Evolutionary conservation across 1,140 invertebrate species (phyloP), one percentile per base, ranked within the genome.

Genomic region (Arctopsyche grandis): DNA sequence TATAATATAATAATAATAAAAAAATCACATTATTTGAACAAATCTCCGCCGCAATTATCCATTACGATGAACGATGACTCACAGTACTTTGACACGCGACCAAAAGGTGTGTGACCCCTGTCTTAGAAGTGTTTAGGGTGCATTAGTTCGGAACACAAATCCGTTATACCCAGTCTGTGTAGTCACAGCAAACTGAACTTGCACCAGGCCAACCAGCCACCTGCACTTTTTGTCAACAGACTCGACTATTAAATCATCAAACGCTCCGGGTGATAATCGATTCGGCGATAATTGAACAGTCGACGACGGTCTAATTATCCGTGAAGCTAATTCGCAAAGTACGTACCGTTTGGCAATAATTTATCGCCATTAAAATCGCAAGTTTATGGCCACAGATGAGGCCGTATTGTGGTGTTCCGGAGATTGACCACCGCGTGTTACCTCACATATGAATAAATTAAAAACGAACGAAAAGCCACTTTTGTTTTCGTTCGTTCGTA

Each of bases 401-500:
- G 48, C 14, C 52, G 44, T 48, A 38, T 52, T 19, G 21, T 58
- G 56, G n/a, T 63, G 76, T 77, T 77, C 76, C 76, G 26, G 29
- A 0, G 60, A 56, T 70, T 77, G 76, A 77, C 76, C 76, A 77
- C 76, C n/a, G 69, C 16, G 14, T 26, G 9, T 70, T 76, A 76
- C 74, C n/a, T 63, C 43, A 69, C 66, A 29, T 48, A 26, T 71
- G 75, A 77, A 77, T 77, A 77, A 77, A 77, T 77, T 77, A 77
- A 69, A 10, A 3, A 19, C n/a, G 9, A 3, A 19, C n/a, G 9
- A 29, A 74, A 29, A 46, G 21, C 14, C 63, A 79, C 78, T 79
- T 73, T 79, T 79, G 78, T 73, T 79, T 79, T 79, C 78, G 58
- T 79, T 74, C 29, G 29, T 38, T 38, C 66, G 48, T 78, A 78